phyloP scores from a whole-genome alignment of 2,797 vertebrate genomes.

The Sebastes steindachneri region DNA sequence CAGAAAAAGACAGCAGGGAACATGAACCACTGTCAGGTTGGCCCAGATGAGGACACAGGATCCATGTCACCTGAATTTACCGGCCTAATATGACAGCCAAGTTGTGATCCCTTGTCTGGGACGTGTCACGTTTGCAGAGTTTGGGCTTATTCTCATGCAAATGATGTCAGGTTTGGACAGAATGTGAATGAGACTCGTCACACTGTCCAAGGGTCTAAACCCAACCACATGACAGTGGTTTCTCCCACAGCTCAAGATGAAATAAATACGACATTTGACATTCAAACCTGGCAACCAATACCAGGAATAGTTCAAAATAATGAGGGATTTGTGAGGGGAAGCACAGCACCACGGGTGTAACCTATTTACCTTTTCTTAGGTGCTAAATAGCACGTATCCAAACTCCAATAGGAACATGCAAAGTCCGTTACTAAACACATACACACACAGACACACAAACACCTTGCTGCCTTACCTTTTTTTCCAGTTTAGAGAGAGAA shows the following conservation, averaged over 20 bases:
- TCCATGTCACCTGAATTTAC: constrained; percentile 85
- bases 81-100: constrained; percentile 85
- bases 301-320: constrained; percentile 83
- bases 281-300: constrained; percentile 78
- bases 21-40: constrained; percentile 86
- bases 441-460: not conserved
- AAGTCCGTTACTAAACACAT: constrained; percentile 60
- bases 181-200: constrained; percentile 86
- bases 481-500: constrained; percentile 67
- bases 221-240: constrained; percentile 67
- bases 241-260: constrained; percentile 62
- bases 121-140: constrained; percentile 81
- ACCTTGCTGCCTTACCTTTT: not conserved
- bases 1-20: constrained; percentile 84
- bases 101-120: constrained; percentile 84
- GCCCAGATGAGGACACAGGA: constrained; percentile 85
- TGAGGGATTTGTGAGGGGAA: constrained; percentile 77
- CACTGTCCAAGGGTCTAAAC: constrained; percentile 78
- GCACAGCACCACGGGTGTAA: constrained; percentile 64
- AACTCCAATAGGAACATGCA: constrained; percentile 51
- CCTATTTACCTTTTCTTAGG: constrained; percentile 78
- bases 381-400: constrained; percentile 71
- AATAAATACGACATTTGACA: constrained; percentile 82
- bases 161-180: constrained; percentile 83
- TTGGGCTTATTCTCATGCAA: constrained; percentile 85